Conservation (phyloP, 2,888 invertebrate species). For the Automeris io region DNA sequence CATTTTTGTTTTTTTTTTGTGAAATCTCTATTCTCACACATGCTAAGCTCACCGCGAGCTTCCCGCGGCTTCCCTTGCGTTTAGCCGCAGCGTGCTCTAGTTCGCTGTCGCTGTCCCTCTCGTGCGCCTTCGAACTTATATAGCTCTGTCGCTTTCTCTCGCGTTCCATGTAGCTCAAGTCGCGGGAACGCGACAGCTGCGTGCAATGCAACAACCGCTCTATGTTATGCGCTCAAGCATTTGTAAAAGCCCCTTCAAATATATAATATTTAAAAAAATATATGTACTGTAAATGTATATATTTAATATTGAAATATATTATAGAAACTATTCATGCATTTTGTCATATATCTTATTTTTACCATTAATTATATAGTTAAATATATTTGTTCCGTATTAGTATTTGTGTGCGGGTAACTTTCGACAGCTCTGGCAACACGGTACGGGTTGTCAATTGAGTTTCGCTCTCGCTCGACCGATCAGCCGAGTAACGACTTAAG, state of each 20-base stretch:
- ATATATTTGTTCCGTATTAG: too few species aligned
- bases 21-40: conserved; percentile 8
- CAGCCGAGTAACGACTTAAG: too few species aligned
- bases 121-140: conserved; percentile 71
- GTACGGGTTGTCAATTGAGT: too few species aligned
- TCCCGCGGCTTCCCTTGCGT: conserved; percentile 79
- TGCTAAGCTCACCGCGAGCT: conserved; percentile 80
- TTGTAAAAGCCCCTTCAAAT: background rate
- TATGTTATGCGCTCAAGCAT: conserved; percentile 38
- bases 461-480: too few species aligned
- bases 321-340: background rate
- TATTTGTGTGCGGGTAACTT: too few species aligned
- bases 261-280: background rate
- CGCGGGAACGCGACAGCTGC: conserved; percentile 69
- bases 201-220: conserved; percentile 58
- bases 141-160: conserved; percentile 73
- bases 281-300: too few species aligned
- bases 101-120: conserved; percentile 93
- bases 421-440: too few species aligned
- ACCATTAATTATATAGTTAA: background rate
- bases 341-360: background rate
- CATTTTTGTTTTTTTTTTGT: background rate
- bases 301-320: background rate
- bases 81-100: conserved; percentile 76
- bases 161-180: conserved; percentile 70